Conservation (phyloP, 2,797 vertebrate genomes). For the Pseudomugil gertrudae region DNA sequence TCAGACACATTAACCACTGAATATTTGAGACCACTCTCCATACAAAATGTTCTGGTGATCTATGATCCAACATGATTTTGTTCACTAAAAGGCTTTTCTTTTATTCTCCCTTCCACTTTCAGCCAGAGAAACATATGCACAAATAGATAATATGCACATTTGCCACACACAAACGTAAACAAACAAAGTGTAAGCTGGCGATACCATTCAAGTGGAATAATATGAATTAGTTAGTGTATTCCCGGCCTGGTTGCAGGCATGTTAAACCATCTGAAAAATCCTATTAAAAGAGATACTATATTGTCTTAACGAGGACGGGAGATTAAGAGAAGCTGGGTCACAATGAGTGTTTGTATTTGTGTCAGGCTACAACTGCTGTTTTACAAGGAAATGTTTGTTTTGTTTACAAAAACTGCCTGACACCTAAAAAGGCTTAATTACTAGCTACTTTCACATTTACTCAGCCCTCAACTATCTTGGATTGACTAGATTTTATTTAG, state of each 20-base stretch:
- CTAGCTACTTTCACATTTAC: background rate
- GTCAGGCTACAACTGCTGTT: slow-evolving; percentile 11
- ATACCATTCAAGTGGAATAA: slow-evolving; percentile 62
- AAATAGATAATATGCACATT: slow-evolving; percentile 17
- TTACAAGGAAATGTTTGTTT: slow-evolving; percentile 12
- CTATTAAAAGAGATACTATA: slow-evolving; percentile 34
- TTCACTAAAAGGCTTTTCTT: slow-evolving; percentile 6
- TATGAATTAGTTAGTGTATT: slow-evolving; percentile 26
- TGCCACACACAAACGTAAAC: slow-evolving; percentile 28
- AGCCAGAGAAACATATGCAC: background rate
- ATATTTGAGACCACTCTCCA: background rate
- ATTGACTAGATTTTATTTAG: background rate
- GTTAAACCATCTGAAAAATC: slow-evolving; percentile 49
- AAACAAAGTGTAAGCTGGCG: slow-evolving; percentile 29
- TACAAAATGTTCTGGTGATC: background rate
- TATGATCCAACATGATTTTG: background rate
- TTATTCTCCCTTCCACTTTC: background rate
- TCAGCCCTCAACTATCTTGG: background rate
- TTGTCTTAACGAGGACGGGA: slow-evolving; percentile 36
- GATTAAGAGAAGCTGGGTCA: slow-evolving; percentile 19
- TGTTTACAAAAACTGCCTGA: background rate
- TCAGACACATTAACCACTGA: background rate
- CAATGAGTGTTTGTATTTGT: slow-evolving; percentile 15
- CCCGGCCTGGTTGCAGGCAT: slow-evolving; percentile 44
- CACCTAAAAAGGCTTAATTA: slow-evolving; percentile 1